phyloP scores from a whole-genome alignment of 1,140 invertebrate genomes.

The Drosophila subobscura region DNA sequence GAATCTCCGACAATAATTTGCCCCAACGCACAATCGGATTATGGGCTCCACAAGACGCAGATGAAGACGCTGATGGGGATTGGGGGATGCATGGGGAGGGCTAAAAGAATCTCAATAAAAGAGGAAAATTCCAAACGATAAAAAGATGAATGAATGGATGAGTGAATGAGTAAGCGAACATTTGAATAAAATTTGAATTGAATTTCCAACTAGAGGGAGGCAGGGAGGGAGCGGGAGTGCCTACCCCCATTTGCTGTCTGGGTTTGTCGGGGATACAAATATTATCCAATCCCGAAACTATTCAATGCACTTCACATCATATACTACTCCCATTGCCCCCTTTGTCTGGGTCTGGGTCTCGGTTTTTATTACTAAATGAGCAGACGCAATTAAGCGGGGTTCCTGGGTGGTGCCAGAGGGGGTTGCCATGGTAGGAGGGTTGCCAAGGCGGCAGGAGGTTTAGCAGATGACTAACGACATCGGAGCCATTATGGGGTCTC shows the following conservation, averaged over 20 bases:
- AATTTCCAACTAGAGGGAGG: slow-evolving; percentile 1
- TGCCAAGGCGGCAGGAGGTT: neutral
- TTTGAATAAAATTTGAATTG: slow-evolving; percentile 67
- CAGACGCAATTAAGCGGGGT: slow-evolving; percentile 66
- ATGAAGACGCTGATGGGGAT: neutral
- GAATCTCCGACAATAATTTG: slow-evolving; percentile 64
- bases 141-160: slow-evolving; percentile 57
- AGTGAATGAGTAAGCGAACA: slow-evolving; percentile 26
- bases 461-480: slow-evolving; percentile 62
- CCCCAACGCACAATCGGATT: slow-evolving; percentile 63
- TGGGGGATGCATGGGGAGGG: neutral
- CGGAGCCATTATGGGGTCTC: slow-evolving; percentile 16
- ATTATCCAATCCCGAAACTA: neutral
- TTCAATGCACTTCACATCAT: neutral
- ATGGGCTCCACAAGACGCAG: slow-evolving; percentile 11
- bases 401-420: neutral
- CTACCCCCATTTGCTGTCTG: neutral
- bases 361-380: slow-evolving; percentile 66
- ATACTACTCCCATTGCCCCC: neutral
- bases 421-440: neutral
- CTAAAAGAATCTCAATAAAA: slow-evolving; percentile 37
- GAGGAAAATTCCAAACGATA: slow-evolving; percentile 26
- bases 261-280: too few species aligned
- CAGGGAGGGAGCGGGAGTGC: neutral
- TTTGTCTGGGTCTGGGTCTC: slow-evolving; percentile 36